Percentiles rank a stretch among this genome's conserved stretches.
Evolutionary conservation across 1,140 invertebrate genomes (phyloP).

Genomic region (Ceratosolen solmsi): DNA sequence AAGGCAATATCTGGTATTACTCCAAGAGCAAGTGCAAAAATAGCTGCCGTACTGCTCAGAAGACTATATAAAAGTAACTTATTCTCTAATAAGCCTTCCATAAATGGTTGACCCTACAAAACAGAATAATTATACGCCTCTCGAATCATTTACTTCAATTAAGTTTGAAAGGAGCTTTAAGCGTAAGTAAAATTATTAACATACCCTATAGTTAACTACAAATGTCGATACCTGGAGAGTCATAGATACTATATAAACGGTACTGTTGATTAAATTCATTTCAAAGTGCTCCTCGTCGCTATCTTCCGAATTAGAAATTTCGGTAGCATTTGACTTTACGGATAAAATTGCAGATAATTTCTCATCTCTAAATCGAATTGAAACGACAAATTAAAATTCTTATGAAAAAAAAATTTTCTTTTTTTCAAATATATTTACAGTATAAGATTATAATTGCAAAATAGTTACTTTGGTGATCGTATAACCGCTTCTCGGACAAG

Average conservation of each 20-base stretch:
- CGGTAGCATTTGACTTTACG: slow-evolving; percentile 41
- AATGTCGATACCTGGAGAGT: slow-evolving; percentile 98
- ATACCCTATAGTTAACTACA: slow-evolving; percentile 98
- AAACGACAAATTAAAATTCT: slow-evolving; percentile 13
- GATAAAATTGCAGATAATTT: slow-evolving; percentile 70
- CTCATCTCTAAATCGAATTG: slow-evolving; percentile 72
- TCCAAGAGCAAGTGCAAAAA: slow-evolving; percentile 85
- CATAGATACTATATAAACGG: slow-evolving; percentile 98
- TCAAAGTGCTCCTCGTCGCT: slow-evolving; percentile 93
- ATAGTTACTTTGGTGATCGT: slow-evolving; percentile 79
- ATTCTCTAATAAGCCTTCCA: slow-evolving; percentile 96
- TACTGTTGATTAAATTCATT: slow-evolving; percentile 96
- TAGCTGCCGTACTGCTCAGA: slow-evolving; percentile 80
- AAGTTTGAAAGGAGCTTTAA: neutral
- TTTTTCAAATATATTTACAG: no score
- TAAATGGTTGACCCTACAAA: slow-evolving; percentile 95
- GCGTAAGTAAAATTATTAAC: slow-evolving; percentile 52
- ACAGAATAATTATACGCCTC: slow-evolving; percentile 36
- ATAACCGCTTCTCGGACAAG: slow-evolving; percentile 86
- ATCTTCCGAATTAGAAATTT: slow-evolving; percentile 62
- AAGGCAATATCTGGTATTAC: slow-evolving; percentile 83
- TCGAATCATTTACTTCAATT: neutral
- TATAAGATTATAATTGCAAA: neutral
- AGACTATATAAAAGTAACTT: slow-evolving; percentile 93
- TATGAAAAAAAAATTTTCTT: no score